These are phyloP conservation scores for Acropternis orthonyx DNA, from an alignment of 2,797 vertebrate species.

Conservation along the genomic window DNA sequence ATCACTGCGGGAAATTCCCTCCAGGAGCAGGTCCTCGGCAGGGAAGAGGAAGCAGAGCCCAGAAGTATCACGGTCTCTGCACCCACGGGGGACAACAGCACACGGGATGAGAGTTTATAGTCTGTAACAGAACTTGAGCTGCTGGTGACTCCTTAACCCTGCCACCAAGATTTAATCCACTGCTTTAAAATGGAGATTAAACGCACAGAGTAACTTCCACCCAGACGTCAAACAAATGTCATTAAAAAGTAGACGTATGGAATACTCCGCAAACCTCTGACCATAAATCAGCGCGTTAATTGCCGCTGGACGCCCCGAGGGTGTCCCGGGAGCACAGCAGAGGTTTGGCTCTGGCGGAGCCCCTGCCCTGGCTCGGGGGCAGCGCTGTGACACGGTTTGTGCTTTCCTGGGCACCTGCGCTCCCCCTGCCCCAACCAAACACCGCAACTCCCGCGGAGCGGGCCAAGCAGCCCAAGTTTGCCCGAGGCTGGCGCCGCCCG, in stretches of 20 bases:
- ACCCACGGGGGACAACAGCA: neutral
- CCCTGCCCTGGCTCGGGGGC: fast-evolving
- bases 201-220: neutral
- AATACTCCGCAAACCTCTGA: neutral
- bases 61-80: fast-evolving
- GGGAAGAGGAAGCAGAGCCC: neutral
- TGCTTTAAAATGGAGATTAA: neutral
- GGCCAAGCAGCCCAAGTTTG: neutral
- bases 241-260: neutral
- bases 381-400: fast-evolving
- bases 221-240: neutral
- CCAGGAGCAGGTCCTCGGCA: neutral
- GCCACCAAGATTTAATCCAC: neutral
- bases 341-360: fast-evolving
- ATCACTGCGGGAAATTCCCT: neutral
- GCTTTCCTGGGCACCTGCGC: fast-evolving
- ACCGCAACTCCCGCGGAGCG: fast-evolving
- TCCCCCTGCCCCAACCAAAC: fast-evolving
- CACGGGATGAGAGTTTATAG: fast-evolving
- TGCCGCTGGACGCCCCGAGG: neutral
- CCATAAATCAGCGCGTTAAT: fast-evolving
- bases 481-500: fast-evolving
- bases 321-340: fast-evolving
- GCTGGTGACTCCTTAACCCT: neutral
- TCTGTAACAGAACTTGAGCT: neutral